Conservation (phyloP, 2,797 vertebrate genomes). For the Pagetopsis macropterus region DNA sequence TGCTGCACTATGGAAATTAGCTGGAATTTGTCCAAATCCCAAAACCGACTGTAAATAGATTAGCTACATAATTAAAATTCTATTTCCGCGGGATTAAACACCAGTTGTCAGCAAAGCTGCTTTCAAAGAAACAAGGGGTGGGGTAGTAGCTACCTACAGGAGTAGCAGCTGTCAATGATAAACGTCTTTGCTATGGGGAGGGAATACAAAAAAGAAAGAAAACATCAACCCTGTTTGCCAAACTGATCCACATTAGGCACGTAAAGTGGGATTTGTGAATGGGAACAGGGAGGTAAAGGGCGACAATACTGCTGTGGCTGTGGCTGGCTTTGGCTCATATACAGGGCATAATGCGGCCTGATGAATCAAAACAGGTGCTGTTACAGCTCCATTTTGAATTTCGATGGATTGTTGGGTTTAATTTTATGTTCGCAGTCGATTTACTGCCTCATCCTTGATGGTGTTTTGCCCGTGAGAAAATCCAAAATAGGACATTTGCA, state of each 20-base stretch:
- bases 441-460: not conserved
- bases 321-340: conserved; percentile 39
- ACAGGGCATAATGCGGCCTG: conserved; percentile 70
- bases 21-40: conserved; percentile 54
- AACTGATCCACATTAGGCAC: conserved; percentile 23
- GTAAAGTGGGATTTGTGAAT: conserved; percentile 67
- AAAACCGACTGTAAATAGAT: conserved; percentile 63
- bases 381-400: conserved; percentile 82
- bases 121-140: conserved; percentile 74
- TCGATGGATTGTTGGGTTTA: conserved; percentile 64
- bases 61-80: conserved; percentile 68
- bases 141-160: conserved; percentile 71
- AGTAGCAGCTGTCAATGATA: conserved; percentile 77
- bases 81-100: conserved; percentile 72
- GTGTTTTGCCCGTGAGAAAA: not conserved
- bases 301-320: conserved; percentile 43
- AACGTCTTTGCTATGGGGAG: conserved; percentile 32
- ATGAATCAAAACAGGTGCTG: conserved; percentile 83
- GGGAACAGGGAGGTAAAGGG: conserved; percentile 23
- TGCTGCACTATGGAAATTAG: conserved; percentile 52
- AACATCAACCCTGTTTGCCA: conserved; percentile 17
- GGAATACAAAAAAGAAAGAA: not conserved
- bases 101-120: conserved; percentile 72
- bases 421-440: conserved; percentile 23
- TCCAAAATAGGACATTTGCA: not conserved